A percentile compares a stretch with the other conserved stretches of the same genome.
Evolutionary conservation across 2,888 invertebrate genomes (phyloP).

Genomic region (Dryobotodes eremita): DNA sequence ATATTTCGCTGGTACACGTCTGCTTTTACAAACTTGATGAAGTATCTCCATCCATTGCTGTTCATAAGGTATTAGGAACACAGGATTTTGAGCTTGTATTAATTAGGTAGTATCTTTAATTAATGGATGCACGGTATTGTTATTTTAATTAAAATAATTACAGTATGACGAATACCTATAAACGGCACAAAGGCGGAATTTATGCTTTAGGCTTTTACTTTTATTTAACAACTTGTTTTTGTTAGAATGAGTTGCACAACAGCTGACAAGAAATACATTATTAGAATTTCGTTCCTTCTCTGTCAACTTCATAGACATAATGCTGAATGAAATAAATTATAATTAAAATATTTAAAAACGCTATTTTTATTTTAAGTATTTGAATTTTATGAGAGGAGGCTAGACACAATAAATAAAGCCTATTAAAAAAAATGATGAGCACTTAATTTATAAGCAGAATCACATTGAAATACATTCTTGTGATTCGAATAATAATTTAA

Average conservation of each 20-base stretch:
- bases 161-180: not conserved
- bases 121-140: not conserved
- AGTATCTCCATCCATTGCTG: constrained; percentile 50
- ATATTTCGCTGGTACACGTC: constrained; percentile 31
- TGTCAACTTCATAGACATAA: too few species aligned
- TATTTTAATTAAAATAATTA: constrained; percentile 1
- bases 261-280: too few species aligned
- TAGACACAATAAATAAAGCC: too few species aligned
- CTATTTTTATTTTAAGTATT: too few species aligned
- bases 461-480: too few species aligned
- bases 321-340: too few species aligned
- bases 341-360: too few species aligned
- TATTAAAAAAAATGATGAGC: too few species aligned
- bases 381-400: too few species aligned
- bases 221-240: not conserved
- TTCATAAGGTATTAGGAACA: constrained; percentile 40
- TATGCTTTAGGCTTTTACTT: not conserved
- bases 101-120: constrained; percentile 19
- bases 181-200: not conserved
- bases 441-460: not conserved
- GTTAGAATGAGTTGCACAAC: too few species aligned
- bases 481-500: not conserved
- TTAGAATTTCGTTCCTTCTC: too few species aligned
- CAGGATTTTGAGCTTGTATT: constrained; percentile 33
- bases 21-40: constrained; percentile 51